These are phyloP conservation scores for Labroides dimidiatus DNA, from an alignment of 2,797 vertebrate species.

Conservation along the genomic window DNA sequence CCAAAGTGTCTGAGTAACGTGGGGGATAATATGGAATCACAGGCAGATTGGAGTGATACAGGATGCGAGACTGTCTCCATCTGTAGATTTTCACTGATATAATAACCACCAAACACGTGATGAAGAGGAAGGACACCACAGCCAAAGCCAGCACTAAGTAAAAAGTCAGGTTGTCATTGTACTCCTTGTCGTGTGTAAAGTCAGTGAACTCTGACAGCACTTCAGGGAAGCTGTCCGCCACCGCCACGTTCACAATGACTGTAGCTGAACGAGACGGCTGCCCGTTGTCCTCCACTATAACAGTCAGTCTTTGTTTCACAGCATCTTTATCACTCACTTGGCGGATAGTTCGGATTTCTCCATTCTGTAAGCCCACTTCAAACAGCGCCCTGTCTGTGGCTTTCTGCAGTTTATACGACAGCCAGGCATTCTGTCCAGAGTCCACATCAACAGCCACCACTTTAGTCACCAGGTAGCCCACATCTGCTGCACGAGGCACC, in stretches of 20 bases:
- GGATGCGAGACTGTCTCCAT: slow-evolving; percentile 65
- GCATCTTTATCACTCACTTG: slow-evolving; percentile 79
- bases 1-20: slow-evolving; percentile 38
- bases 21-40: slow-evolving; percentile 41
- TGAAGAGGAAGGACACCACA: slow-evolving; percentile 31
- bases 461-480: slow-evolving; percentile 85
- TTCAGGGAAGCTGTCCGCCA: slow-evolving; percentile 33
- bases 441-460: slow-evolving; percentile 85
- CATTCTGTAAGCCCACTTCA: slow-evolving; percentile 75
- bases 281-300: slow-evolving; percentile 81
- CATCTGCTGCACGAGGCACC: slow-evolving; percentile 83
- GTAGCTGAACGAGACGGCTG: slow-evolving; percentile 72
- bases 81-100: slow-evolving; percentile 37
- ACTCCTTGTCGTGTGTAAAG: slow-evolving; percentile 24
- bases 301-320: slow-evolving; percentile 79
- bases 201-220: slow-evolving; percentile 21
- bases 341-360: slow-evolving; percentile 76
- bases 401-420: slow-evolving; percentile 79
- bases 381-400: slow-evolving; percentile 80
- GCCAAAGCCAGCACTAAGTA: slow-evolving; percentile 26
- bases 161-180: slow-evolving; percentile 30
- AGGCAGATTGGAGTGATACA: slow-evolving; percentile 26
- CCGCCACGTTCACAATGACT: slow-evolving; percentile 35
- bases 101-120: slow-evolving; percentile 28
- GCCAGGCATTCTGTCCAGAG: slow-evolving; percentile 86